Evolutionary conservation across 2,797 vertebrate species (phyloP).

Genomic region (Bradypodion ventrale): DNA sequence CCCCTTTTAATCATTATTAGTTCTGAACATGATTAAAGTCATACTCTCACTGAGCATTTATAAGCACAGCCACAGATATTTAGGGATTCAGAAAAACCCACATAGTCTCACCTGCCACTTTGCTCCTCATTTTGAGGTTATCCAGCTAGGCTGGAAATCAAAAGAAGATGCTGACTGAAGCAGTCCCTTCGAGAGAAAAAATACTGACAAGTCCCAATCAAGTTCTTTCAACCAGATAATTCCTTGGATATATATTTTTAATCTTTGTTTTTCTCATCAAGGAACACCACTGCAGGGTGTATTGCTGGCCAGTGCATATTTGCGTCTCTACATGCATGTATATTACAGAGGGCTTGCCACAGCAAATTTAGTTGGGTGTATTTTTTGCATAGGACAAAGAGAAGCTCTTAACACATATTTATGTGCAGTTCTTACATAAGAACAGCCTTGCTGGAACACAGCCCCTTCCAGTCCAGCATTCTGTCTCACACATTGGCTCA

Average conservation of each 20-base stretch:
- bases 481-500: too few species aligned
- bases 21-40: slow-evolving; percentile 9
- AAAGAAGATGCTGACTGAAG: slow-evolving; percentile 12
- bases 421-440: slow-evolving; percentile 53
- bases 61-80: slow-evolving; percentile 23
- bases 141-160: background rate
- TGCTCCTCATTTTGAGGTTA: slow-evolving; percentile 35
- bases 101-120: slow-evolving; percentile 36
- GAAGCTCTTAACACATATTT: slow-evolving; percentile 59
- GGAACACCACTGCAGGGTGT: slow-evolving; percentile 6
- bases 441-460: too few species aligned
- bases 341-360: background rate
- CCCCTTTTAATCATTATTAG: background rate
- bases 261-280: slow-evolving; percentile 18
- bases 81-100: slow-evolving; percentile 22
- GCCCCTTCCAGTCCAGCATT: too few species aligned
- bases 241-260: slow-evolving; percentile 4
- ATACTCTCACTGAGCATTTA: slow-evolving; percentile 41
- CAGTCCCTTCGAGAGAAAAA: slow-evolving; percentile 15
- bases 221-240: slow-evolving; percentile 2
- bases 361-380: slow-evolving; percentile 22
- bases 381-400: slow-evolving; percentile 52
- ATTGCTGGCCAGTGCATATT: background rate
- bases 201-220: slow-evolving; percentile 18
- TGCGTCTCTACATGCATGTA: slow-evolving; percentile 14